Evolutionary conservation across 2,888 invertebrate species (phyloP).

Genomic region (Rotaria socialis): DNA sequence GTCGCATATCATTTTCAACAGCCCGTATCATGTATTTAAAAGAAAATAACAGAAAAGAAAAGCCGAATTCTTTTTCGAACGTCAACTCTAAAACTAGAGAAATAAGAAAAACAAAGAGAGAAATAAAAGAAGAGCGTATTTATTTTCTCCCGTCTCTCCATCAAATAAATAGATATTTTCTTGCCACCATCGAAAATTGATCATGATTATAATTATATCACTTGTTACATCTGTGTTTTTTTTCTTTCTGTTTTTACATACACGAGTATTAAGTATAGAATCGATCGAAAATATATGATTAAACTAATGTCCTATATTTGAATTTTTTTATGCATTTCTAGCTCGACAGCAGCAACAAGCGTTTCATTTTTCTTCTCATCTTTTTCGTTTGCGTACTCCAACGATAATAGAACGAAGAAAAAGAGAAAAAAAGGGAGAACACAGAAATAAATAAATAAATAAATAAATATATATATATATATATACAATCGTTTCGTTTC

Average conservation of each 20-base stretch:
- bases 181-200: background rate
- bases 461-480: no score
- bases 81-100: no score
- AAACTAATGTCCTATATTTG: background rate
- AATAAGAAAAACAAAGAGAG: no score
- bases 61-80: no score
- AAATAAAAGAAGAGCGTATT: no score
- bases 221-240: background rate
- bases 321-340: background rate
- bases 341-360: background rate
- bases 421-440: background rate
- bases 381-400: background rate
- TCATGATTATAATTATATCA: background rate
- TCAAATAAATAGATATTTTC: background rate
- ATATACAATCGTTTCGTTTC: background rate
- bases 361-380: background rate
- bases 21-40: no score
- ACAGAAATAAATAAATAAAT: no score
- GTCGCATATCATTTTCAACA: no score
- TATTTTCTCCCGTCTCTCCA: no score
- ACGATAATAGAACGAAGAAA: background rate
- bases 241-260: background rate
- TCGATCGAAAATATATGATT: background rate
- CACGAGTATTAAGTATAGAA: background rate
- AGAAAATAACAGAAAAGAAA: no score